A percentile compares a stretch with the other conserved stretches of the same genome.
These are phyloP conservation scores for Trichacis sp. DNA, from an alignment of 2,888 invertebrate genomes.

Conservation along the genomic window DNA sequence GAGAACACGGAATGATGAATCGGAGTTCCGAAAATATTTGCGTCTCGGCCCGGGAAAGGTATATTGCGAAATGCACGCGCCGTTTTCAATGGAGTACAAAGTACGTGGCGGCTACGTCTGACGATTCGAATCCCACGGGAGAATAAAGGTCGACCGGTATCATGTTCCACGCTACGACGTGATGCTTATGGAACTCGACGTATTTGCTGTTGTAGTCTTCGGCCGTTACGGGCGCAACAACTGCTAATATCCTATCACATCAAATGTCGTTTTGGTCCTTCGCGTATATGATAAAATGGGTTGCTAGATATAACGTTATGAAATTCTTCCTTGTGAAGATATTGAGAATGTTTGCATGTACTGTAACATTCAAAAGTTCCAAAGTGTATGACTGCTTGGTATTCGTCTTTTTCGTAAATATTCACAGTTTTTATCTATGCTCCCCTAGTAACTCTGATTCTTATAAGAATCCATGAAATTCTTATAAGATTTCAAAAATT, in stretches of 20 bases:
- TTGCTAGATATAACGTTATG: no score
- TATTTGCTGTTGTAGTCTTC: constrained; percentile 26
- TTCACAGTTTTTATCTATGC: no score
- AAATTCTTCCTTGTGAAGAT: no score
- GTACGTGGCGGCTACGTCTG: constrained; percentile 54
- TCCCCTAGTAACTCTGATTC: no score
- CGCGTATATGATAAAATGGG: neutral
- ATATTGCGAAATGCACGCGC: no score
- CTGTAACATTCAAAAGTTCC: no score
- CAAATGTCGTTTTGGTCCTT: constrained; percentile 41
- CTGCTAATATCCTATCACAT: constrained; percentile 49
- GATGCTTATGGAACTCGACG: constrained; percentile 55
- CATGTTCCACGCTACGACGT: constrained; percentile 46
- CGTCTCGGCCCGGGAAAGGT: constrained; percentile 45
- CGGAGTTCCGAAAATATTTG: constrained; percentile 16
- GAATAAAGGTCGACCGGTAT: constrained; percentile 47
- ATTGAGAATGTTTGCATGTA: no score
- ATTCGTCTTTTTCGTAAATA: no score
- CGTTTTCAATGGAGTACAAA: constrained; percentile 62
- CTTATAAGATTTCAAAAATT: no score
- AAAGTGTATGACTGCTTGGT: no score
- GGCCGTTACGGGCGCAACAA: constrained; percentile 37
- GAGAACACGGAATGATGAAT: constrained; percentile 28
- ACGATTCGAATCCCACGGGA: constrained; percentile 62
- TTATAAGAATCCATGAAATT: no score